These are phyloP conservation scores for Eupeodes latifasciatus DNA, from an alignment of 2,888 invertebrate species.

Conservation along the genomic window DNA sequence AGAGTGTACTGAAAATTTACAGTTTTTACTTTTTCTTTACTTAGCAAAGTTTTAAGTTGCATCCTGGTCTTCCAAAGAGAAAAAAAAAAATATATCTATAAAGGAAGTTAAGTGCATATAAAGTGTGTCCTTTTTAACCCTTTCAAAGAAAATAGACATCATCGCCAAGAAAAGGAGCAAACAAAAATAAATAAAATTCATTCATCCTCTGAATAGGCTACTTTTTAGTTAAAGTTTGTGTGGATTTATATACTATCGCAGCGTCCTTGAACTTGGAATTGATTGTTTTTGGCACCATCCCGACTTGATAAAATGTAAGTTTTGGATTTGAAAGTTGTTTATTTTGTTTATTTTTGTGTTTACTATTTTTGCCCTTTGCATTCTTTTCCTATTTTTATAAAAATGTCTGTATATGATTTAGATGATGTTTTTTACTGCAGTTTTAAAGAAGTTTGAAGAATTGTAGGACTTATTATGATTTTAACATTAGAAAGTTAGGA, in stretches of 20 bases:
- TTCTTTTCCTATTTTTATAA: neutral
- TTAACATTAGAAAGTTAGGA: too few species aligned
- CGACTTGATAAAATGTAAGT: slow-evolving; percentile 56
- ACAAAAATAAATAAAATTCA: slow-evolving; percentile 36
- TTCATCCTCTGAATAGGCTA: slow-evolving; percentile 50
- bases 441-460: too few species aligned
- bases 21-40: neutral
- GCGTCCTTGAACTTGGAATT: slow-evolving; percentile 73
- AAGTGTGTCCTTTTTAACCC: slow-evolving; percentile 2
- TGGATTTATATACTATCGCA: slow-evolving; percentile 55
- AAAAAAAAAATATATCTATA: neutral
- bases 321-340: neutral
- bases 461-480: too few species aligned
- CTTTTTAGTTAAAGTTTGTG: slow-evolving; percentile 40
- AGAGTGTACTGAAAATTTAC: neutral
- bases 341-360: slow-evolving; percentile 1
- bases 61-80: slow-evolving; percentile 14
- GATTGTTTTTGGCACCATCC: slow-evolving; percentile 57
- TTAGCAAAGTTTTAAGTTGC: neutral
- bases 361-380: neutral
- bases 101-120: slow-evolving; percentile 23
- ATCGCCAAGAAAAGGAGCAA: slow-evolving; percentile 31
- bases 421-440: too few species aligned
- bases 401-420: neutral
- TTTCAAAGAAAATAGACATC: slow-evolving; percentile 28